Evolutionary conservation across 1,140 invertebrate species (phyloP).

Genomic region (Solenopsis fugax): DNA sequence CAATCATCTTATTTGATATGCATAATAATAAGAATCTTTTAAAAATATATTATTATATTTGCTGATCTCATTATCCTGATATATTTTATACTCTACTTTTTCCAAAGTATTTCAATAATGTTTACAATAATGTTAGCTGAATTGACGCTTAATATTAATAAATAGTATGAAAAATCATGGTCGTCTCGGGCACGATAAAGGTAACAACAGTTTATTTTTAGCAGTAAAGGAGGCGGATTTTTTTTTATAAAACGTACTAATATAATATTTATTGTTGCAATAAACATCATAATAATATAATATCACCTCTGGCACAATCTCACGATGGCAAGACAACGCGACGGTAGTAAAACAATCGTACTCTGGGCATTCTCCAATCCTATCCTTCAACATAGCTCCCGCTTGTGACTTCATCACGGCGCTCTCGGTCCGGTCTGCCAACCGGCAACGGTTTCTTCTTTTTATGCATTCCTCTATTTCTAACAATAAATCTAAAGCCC

Average conservation of each 20-base stretch:
- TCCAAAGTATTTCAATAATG: neutral
- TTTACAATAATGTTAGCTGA: neutral
- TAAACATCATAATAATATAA: slow-evolving; percentile 87
- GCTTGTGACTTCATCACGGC: slow-evolving; percentile 11
- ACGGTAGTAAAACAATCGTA: slow-evolving; percentile 75
- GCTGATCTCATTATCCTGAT: neutral
- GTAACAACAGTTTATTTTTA: neutral
- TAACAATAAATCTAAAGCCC: slow-evolving; percentile 62
- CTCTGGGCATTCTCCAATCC: slow-evolving; percentile 68
- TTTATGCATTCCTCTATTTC: slow-evolving; percentile 54
- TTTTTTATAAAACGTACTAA: slow-evolving; percentile 87
- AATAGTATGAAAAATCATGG: neutral
- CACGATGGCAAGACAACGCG: slow-evolving; percentile 87
- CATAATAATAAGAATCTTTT: neutral
- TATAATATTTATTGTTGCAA: slow-evolving; percentile 87
- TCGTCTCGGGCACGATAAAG: neutral
- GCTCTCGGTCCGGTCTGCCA: slow-evolving; percentile 4
- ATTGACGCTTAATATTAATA: slow-evolving; percentile 6
- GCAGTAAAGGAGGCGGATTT: slow-evolving; percentile 57
- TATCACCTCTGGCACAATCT: slow-evolving; percentile 88
- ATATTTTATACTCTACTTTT: slow-evolving; percentile 14
- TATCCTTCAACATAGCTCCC: slow-evolving; percentile 33
- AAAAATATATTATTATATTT: neutral
- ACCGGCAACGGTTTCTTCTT: slow-evolving; percentile 16
- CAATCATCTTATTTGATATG: neutral